These are phyloP conservation scores for Illadopsis cleaveri DNA, from an alignment of 2,113 vertebrate species.

Conservation along the genomic window DNA sequence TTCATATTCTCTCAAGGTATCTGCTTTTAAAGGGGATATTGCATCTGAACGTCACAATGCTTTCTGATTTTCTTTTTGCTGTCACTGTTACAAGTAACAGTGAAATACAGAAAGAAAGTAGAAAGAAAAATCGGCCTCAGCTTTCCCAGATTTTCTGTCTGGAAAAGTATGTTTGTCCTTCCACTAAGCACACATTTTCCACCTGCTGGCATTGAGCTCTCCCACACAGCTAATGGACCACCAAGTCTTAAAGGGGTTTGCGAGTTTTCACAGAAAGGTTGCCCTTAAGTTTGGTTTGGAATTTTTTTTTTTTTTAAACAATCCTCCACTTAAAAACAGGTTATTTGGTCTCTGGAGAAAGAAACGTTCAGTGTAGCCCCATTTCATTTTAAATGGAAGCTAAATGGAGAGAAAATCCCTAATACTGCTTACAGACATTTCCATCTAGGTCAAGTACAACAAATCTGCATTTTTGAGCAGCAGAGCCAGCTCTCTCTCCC, in stretches of 20 bases:
- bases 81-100: not conserved
- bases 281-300: not conserved
- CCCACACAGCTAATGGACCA: not conserved
- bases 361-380: not conserved
- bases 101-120: not conserved
- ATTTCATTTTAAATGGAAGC: slow-evolving; percentile 11
- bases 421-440: slow-evolving; percentile 5
- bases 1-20: not conserved
- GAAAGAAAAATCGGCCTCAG: not conserved
- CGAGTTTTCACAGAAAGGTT: not conserved
- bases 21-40: not conserved
- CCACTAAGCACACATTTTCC: not conserved
- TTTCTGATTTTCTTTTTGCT: not conserved
- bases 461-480: slow-evolving; percentile 5
- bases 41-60: not conserved
- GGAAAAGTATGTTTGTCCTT: not conserved
- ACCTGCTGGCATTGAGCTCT: not conserved
- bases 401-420: slow-evolving; percentile 29
- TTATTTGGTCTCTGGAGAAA: slow-evolving; percentile 15
- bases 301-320: not conserved
- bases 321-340: not conserved
- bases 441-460: slow-evolving; percentile 41
- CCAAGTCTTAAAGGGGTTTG: not conserved
- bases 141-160: not conserved
- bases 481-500: not conserved